Evolutionary conservation across 2,888 invertebrate genomes (phyloP), one percentile per base, ranked within the genome.

Genomic region (Drosophila paranaensis): DNA sequence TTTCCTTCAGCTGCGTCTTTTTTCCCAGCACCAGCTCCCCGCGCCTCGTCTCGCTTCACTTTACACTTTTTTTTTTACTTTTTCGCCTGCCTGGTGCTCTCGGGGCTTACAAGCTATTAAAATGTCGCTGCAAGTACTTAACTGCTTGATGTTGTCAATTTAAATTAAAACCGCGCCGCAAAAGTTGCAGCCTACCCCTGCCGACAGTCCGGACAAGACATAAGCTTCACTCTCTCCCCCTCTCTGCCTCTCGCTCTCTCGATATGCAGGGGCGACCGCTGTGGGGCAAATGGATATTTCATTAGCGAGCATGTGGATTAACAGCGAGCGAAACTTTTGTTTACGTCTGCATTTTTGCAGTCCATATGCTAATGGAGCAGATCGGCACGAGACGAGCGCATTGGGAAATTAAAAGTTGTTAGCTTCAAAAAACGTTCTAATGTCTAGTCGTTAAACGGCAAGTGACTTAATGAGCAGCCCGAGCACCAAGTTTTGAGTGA

Each of bases 71-170:
- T 45, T 45, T 45, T 66, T 66, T 58, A 20, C 20, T 42, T 71
- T 46, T 62, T 62, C 60, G 62, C 56, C 56, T 30, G 70, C 51
- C 55, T 73, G 63, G 73, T 78, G 78, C 90, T 86, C 89, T 51
- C 78, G 90, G 81, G 89, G 82, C 82, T 90, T 89, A 90, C 82
- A 86, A 88, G 90, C 89, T 90, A 88, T 89, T 89, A 90, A 89
- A 89, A 89, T 90, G 90, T 89, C 87, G 86, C 90, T 86, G 78
- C 80, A 86, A 90, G 90, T 90, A 81, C 90, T 89, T 90, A 89
- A 90, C 90, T 90, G 90, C 90, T 82, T 90, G 89, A 81, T 84
- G 84, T 79, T 90, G 89, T 89, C 90, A 89, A 89, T 89, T 90
- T 90, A 90, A 89, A 90, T 89, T 90, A 90, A 89, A 90, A 86